Conservation (phyloP, 2,797 vertebrate species). For the Kryptopterus vitreolus region DNA sequence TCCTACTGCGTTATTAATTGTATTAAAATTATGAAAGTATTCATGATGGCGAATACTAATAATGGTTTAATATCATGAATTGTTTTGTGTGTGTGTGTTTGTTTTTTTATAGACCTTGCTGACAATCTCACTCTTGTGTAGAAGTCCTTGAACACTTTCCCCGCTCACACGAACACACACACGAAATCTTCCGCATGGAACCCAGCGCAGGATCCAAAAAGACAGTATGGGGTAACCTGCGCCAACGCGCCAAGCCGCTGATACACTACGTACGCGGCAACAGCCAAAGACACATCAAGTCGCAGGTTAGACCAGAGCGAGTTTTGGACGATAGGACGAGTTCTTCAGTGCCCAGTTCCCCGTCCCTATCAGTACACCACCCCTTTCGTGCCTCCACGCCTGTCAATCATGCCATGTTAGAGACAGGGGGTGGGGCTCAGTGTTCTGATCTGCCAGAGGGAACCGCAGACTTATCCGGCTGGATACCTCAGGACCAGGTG, state of each 20-base stretch:
- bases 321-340: slow-evolving; percentile 61
- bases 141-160: slow-evolving; percentile 7
- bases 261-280: slow-evolving; percentile 59
- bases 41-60: no score
- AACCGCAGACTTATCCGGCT: slow-evolving; percentile 51
- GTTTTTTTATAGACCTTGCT: slow-evolving; percentile 39
- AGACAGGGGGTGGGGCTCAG: slow-evolving; percentile 46
- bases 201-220: slow-evolving; percentile 59
- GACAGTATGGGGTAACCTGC: slow-evolving; percentile 63
- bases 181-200: slow-evolving; percentile 35
- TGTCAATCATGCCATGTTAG: not conserved
- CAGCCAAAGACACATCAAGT: slow-evolving; percentile 51
- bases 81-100: not conserved
- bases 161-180: not conserved
- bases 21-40: no score
- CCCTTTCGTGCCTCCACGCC: slow-evolving; percentile 50
- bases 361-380: not conserved
- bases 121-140: slow-evolving; percentile 16
- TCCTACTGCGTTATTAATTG: no score
- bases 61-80: no score
- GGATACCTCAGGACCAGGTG: slow-evolving; percentile 61
- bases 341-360: slow-evolving; percentile 53
- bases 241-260: slow-evolving; percentile 64
- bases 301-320: not conserved
- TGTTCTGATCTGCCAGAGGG: slow-evolving; percentile 30